A percentile compares a stretch with the other conserved stretches of the same genome.
Evolutionary conservation across 2,113 vertebrate genomes (phyloP).

Genomic region (Aldabrachelys gigantea): DNA sequence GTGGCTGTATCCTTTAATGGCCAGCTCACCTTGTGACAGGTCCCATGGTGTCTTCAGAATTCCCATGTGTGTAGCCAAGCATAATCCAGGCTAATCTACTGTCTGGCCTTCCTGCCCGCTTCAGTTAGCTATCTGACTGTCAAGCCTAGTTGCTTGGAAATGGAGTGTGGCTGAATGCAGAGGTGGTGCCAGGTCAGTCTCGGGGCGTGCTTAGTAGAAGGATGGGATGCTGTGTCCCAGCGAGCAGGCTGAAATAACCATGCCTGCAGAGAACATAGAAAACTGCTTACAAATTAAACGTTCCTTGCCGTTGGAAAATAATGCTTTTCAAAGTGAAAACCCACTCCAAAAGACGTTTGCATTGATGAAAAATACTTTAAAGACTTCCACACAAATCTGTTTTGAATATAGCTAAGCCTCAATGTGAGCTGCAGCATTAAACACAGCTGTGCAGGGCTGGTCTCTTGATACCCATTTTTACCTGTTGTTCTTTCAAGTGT

Average conservation of each 20-base stretch:
- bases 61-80: conserved; percentile 31
- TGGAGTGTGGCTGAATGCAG: conserved; percentile 12
- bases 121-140: conserved; percentile 19
- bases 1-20: background rate
- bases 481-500: background rate
- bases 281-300: background rate
- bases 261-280: background rate
- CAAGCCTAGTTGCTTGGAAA: conserved; percentile 19
- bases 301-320: background rate
- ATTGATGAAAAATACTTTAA: background rate
- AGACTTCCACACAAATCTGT: background rate
- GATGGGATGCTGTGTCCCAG: conserved; percentile 24
- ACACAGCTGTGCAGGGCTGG: background rate
- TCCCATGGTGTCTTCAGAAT: conserved; percentile 42
- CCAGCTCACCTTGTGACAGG: conserved; percentile 22
- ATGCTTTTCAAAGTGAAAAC: background rate
- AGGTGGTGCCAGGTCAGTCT: conserved; percentile 14
- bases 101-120: conserved; percentile 4
- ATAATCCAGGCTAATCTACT: conserved; percentile 19
- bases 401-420: background rate
- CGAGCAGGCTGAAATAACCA: conserved; percentile 14
- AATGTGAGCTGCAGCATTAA: background rate
- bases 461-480: background rate
- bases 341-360: background rate
- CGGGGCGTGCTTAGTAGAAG: conserved; percentile 28